Evolutionary conservation across 2,113 vertebrate genomes (phyloP), one percentile per base, ranked within the genome.

Genomic region (Brachypodius melanocephalos): DNA sequence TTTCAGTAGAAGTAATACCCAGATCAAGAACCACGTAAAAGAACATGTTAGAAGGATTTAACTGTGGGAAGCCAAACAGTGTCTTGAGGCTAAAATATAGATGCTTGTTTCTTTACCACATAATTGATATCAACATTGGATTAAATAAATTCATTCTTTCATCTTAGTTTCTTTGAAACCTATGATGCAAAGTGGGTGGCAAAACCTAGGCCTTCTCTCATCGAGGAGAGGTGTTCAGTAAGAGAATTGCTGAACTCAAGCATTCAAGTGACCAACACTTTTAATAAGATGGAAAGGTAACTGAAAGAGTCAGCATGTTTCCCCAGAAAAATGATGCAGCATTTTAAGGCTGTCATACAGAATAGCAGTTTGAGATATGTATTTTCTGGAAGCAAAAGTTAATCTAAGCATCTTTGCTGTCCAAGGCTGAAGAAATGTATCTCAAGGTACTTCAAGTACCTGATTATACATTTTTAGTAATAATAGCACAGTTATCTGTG

Each of bases 141-240:
- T 59, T 65, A 61, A 63, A 40, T 74, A 38, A 65, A 87, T 62
- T 38, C 10, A 45, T 82, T 88, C 13, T 58, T 96, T 55, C 10
- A 22, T 79, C 17, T 55, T 51, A 42, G 38, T 72, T 88, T 76
- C 48, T 88, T 87, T 66, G 29, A 69, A 89, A 85, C 25, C 14
- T 42, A 10, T 73, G 19, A 52, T 58, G 51, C 34, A 45, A 72
- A 73, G 8, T 22, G 38, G 1, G 8, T 58, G 17, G 38, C 51
- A 93, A 74, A 93, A 46, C 13, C 40, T 48, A 74, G 63, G 42
- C 17, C 20, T 66, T 73, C 40, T 62, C 13, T 68, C 25, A 19
- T n/a, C 0, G 0, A 61, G 20, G 7, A 45, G 12, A 67, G 12
- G 2, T 77, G 14, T 63, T 78, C 55, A 51, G 20, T 54, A 31